phyloP scores from a whole-genome alignment of 92 coral and sea anemone genomes.

The Bergia sp. region DNA sequence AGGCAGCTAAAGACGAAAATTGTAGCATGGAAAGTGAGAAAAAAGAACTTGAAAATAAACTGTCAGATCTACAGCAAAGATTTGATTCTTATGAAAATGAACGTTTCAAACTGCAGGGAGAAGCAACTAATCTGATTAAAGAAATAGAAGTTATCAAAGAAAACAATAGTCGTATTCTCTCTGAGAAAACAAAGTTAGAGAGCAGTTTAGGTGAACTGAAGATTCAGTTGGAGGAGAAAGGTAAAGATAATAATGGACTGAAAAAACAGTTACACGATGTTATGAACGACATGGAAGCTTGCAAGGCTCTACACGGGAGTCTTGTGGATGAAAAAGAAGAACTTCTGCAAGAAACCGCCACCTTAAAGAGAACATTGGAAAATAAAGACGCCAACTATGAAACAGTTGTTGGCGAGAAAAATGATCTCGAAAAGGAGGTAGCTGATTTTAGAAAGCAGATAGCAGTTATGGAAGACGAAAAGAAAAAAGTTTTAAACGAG shows the following conservation, averaged over 20 bases:
- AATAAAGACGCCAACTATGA: background rate
- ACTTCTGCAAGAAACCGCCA: background rate
- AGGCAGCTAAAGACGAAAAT: slow-evolving; percentile 45
- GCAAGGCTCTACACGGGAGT: background rate
- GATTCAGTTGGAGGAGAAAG: slow-evolving; percentile 20
- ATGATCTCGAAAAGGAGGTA: slow-evolving; percentile 53
- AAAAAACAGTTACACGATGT: slow-evolving; percentile 14
- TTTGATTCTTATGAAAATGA: slow-evolving; percentile 7
- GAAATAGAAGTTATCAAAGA: slow-evolving; percentile 6
- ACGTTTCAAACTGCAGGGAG: slow-evolving; percentile 1
- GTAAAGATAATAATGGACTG: background rate
- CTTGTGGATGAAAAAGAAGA: slow-evolving; percentile 12
- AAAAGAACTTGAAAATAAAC: background rate
- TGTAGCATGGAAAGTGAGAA: slow-evolving; percentile 3
- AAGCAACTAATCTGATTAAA: slow-evolving; percentile 1
- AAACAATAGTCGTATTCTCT: background rate
- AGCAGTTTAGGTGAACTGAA: background rate
- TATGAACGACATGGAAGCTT: slow-evolving; percentile 26
- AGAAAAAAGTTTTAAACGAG: background rate
- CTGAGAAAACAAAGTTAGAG: slow-evolving; percentile 7
- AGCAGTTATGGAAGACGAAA: slow-evolving; percentile 49
- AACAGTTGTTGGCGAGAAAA: slow-evolving; percentile 42
- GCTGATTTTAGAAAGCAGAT: slow-evolving; percentile 55
- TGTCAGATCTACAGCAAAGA: background rate
- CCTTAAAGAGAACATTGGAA: slow-evolving; percentile 15